Evolutionary conservation across 2,797 vertebrate species (phyloP), one percentile per base, ranked within the genome.

Genomic region (Cuculus canorus): DNA sequence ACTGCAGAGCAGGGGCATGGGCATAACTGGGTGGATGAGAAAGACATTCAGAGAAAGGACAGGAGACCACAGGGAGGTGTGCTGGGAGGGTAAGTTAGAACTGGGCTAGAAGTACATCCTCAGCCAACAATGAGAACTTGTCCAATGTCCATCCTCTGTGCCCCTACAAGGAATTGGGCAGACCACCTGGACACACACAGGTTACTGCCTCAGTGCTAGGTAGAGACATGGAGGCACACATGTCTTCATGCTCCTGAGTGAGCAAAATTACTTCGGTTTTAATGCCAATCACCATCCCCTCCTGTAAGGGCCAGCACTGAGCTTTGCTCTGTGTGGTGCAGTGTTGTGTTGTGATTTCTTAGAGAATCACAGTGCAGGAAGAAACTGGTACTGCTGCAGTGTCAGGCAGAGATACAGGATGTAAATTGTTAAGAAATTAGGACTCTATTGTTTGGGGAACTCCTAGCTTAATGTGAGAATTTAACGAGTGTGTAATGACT

Each of bases 91-190:
- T 19, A 37, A 43, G 14, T 35, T 21, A n/a, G 35, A 75, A 33
- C 57, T 48, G 10, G 24, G 14, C n/a, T 39, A 24, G 47, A 68
- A 81, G 41, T 30, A 16, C 52, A 22, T 77, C 48, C 61, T 81
- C 30, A 79, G 23, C 33, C 52, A 43, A 7, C 0, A 0, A 64
- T 48, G 39, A 28, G 32, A 64, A 14, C 57, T 86, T 78, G n/a
- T 60, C 56, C 37, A 41, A 3, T 8, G 5, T 61, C n/a, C 19
- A 3, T 72, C 24, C n/a, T 47, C 22, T 1, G 7, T 78, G 35
- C 35, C 0, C 1, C 33, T 86, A 69, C 23, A 35, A 1, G 5
- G 48, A 60, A 32, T 48, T 0, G 0, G 50, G 70, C 25, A 57
- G 50, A 7, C 45, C 1, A 1, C 32, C 33, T 65, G 54, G 19